phyloP scores from a whole-genome alignment of 2,113 vertebrate species.

The Hucho hucho region DNA sequence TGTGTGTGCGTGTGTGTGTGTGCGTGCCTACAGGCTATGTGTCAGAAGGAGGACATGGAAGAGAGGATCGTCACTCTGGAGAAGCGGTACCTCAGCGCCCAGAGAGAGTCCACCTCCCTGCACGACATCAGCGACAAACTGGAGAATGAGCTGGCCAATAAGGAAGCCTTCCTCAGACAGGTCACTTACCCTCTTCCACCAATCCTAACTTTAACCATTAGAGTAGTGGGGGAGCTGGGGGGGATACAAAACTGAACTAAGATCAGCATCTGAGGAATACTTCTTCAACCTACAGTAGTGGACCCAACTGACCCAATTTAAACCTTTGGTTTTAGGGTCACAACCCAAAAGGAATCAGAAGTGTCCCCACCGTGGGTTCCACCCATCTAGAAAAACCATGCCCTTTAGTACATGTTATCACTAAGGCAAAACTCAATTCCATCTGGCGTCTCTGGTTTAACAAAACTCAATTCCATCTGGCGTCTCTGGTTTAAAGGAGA shows the following conservation, averaged over 20 bases:
- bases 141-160: conserved; percentile 97
- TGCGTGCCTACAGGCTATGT: conserved; percentile 84
- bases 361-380: too few relatives aligned
- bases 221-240: not conserved
- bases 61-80: conserved; percentile 96
- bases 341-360: too few relatives aligned
- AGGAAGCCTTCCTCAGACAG: conserved; percentile 96
- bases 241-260: not conserved
- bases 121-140: conserved; percentile 99
- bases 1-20: not conserved
- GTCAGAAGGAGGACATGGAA: conserved; percentile 99
- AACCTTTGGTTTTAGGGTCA: too few relatives aligned
- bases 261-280: not conserved
- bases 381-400: too few relatives aligned
- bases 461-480: too few relatives aligned
- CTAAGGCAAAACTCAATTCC: too few relatives aligned
- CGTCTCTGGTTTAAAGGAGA: too few relatives aligned
- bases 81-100: conserved; percentile 97
- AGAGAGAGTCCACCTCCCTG: conserved; percentile 96
- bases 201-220: not conserved
- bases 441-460: too few relatives aligned
- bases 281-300: too few relatives aligned
- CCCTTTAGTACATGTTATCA: too few relatives aligned
- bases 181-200: conserved; percentile 63
- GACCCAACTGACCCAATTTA: too few relatives aligned